Percentiles rank a stretch among this genome's conserved stretches.
These are phyloP conservation scores for Periophthalmodon schlosseri DNA, from an alignment of 2,113 vertebrate genomes.

Conservation along the genomic window DNA sequence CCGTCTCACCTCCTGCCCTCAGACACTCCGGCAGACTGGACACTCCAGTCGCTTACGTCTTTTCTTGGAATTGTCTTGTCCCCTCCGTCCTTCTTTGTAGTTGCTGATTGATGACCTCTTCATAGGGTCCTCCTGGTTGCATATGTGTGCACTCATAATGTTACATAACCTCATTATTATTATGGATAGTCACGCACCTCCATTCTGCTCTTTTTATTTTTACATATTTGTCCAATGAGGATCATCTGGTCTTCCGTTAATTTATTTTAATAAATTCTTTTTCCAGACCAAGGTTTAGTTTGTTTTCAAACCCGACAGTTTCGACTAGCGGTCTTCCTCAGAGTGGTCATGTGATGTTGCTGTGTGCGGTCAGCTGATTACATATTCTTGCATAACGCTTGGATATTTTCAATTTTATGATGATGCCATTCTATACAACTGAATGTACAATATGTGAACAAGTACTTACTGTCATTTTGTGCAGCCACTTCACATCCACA, in stretches of 20 bases:
- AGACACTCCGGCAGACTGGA: background rate
- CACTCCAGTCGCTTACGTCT: conserved; percentile 18
- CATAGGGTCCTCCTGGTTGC: background rate
- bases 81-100: conserved; percentile 37
- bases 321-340: no score
- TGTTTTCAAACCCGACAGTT: no score
- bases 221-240: no score
- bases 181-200: conserved; percentile 19
- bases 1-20: conserved; percentile 1
- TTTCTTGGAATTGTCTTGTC: conserved; percentile 30
- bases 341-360: no score
- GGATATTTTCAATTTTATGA: background rate
- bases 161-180: conserved; percentile 50
- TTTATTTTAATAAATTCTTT: no score
- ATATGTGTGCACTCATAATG: conserved; percentile 31
- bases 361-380: no score
- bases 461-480: background rate
- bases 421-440: background rate
- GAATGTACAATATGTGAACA: background rate
- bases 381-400: background rate
- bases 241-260: no score
- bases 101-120: conserved; percentile 39
- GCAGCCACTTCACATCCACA: background rate
- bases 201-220: conserved; percentile 1
- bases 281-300: no score